Conservation (phyloP, 1,140 invertebrate species). For the Leptinotarsa defecta region DNA sequence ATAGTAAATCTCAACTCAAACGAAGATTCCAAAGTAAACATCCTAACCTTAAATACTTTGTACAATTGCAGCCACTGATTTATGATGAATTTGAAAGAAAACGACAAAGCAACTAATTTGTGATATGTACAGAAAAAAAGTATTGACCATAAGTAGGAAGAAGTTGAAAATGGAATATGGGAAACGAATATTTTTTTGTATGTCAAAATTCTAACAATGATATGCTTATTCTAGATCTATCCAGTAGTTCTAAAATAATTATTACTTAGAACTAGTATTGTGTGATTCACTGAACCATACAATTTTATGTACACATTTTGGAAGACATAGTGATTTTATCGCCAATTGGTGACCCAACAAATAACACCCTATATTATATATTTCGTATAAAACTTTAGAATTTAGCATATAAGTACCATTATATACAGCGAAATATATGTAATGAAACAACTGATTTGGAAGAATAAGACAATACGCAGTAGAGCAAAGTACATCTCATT, state of each 20-base stretch:
- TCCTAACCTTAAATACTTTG: conserved; percentile 12
- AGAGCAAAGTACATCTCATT: too few relatives aligned
- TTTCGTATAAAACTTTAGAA: neutral
- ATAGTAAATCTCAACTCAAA: neutral
- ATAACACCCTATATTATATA: neutral
- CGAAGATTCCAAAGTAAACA: neutral
- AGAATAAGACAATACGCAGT: too few relatives aligned
- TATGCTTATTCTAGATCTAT: conserved; percentile 28
- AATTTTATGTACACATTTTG: conserved; percentile 18
- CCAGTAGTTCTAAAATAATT: conserved; percentile 17
- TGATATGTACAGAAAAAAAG: conserved; percentile 13
- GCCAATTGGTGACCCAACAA: neutral
- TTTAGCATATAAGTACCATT: neutral
- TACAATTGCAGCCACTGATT: conserved; percentile 18
- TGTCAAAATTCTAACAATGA: conserved; percentile 20
- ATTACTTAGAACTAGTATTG: neutral
- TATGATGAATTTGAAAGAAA: neutral
- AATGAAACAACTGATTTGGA: too few relatives aligned
- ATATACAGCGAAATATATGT: neutral
- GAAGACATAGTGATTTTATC: conserved; percentile 22
- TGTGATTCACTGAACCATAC: neutral
- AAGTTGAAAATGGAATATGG: conserved; percentile 15
- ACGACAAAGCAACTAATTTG: neutral
- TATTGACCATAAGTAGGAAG: conserved; percentile 27
- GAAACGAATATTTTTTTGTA: neutral